These are phyloP conservation scores for Microtus obscurus DNA, from an alignment of 2,797 vertebrate species.

Conservation along the genomic window DNA sequence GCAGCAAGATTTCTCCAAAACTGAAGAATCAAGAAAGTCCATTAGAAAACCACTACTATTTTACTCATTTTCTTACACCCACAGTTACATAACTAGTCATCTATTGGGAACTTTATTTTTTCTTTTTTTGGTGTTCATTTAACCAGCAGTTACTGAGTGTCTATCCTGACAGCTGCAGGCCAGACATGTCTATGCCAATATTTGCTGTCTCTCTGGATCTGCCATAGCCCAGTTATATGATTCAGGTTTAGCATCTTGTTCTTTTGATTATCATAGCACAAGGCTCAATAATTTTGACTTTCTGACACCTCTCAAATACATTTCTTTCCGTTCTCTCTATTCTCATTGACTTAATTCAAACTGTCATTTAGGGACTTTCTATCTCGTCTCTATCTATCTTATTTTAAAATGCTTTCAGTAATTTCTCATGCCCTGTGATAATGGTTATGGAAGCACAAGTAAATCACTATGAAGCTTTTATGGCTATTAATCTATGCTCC, in stretches of 20 bases:
- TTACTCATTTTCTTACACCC: background rate
- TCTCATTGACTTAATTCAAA: background rate
- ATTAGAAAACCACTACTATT: background rate
- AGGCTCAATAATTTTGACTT: background rate
- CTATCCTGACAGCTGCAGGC: background rate
- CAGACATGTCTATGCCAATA: background rate
- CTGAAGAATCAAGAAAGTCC: background rate
- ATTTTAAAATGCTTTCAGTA: background rate
- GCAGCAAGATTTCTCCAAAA: background rate
- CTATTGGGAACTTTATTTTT: background rate
- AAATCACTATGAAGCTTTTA: background rate
- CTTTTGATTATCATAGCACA: background rate
- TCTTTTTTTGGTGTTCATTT: background rate
- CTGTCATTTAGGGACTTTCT: background rate
- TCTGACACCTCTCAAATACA: background rate
- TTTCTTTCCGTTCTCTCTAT: background rate
- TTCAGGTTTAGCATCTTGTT: background rate
- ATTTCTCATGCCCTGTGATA: background rate
- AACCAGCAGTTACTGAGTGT: background rate
- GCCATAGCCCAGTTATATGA: background rate
- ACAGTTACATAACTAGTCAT: background rate
- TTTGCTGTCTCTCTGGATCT: background rate
- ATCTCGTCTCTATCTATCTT: background rate
- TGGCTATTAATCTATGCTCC: background rate
- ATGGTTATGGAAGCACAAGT: background rate